Base-by-base conservation (phyloP, 1,140 invertebrate species). In the Delia radicum region DNA sequence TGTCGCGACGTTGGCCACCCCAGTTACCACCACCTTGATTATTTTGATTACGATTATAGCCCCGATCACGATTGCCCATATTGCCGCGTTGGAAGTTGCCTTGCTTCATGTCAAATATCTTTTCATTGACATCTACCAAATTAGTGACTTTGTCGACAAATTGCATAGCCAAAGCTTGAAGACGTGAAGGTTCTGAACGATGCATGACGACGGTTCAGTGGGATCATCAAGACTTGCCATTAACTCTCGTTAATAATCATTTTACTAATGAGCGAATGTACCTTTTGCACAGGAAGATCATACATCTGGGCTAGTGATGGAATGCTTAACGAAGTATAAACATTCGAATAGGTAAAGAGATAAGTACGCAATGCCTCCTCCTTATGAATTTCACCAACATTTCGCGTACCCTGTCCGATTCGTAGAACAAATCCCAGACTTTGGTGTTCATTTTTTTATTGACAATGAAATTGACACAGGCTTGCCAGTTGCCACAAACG, bases 401-500 rank as follows among this genome's bases (percentile, higher is more conserved):
- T 2, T 92, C 91, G 29, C 97, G 93, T 0, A 99, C 98, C 81
- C 93, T 92, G 80, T 98, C 96, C 5, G 95, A 92, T 86, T 98
- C 94, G 80, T 96, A 95, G 88, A 99, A 99, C 55, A 99, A 87
- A 88, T 99, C 95, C 98, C 98, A 99, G 1, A 98, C 96, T 91
- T 99, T 99, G 12, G 94, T 93, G 87, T 99, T 99, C 98, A 99
- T 99, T 86, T 99, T 99, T 69, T 99, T 97, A 87, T 99, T 99
- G 76, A 99, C 97, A 79, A 99, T 96, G 81, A 93, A 98, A 82
- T 96, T 95, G 79, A 95, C 94, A 80, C 97, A 99, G 1, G 94
- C 93, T 67, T 91, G 90, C 98, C 98, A 99, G 85, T 99, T 97
- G 4, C 98, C 98, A 81, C 96, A 95, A n/a, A 7, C 98, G 92